Conservation (phyloP, 2,113 vertebrate species). For the human (Homo sapiens) region GRCh38 chr6:103773501-103774000, state of each 20-base stretch:
- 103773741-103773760: conserved; percentile 37
- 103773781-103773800: background rate
- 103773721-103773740: background rate
- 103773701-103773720: conserved; percentile 29
- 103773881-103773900: background rate
- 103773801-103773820: background rate
- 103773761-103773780: conserved; percentile 38
- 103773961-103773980: background rate
- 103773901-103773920: background rate
- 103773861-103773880: background rate
- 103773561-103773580: background rate
- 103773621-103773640: conserved; percentile 39
- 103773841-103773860: background rate
- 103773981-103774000: background rate
- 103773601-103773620: background rate
- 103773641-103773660: conserved; percentile 28
- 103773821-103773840: background rate
- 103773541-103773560: background rate
- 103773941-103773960: conserved; percentile 11
- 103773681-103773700: conserved; percentile 19
- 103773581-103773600: background rate
- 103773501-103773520: conserved; percentile 4
- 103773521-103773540: background rate
- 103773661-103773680: conserved; percentile 3
- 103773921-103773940: background rate